Evolutionary conservation across 2,113 vertebrate species (phyloP), one percentile per base, ranked within the genome.

Genomic region (Copsychus sechellarum): DNA sequence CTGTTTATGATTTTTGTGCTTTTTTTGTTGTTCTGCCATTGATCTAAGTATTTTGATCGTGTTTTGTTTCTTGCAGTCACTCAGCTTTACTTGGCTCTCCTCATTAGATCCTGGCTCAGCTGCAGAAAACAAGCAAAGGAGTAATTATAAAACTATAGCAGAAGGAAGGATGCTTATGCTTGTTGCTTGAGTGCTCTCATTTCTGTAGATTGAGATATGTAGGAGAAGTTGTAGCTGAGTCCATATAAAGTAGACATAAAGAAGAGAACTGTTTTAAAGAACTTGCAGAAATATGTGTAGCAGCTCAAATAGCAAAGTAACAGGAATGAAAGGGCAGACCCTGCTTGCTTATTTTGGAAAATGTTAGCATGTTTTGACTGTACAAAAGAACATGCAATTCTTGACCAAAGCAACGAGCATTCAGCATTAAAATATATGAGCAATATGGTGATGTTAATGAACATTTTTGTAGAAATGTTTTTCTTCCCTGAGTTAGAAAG

Each of bases 361-460:
- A 9, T 1, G 1, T 82, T 79, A 69, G 23, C 31, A 14, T 95
- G 24, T 80, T 92, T 85, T 88, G 92, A 38, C 90, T 93, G 36
- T 54, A n/a, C 36, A 36, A 78, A 93, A 81, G 94, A 88, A 86
- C 83, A 66, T 73, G 20, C 50, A 81, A 19, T 89, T 92, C 83
- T 91, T 88, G 71, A 91, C 58, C 25, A 29, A 69, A 65, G 40
- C 50, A 88, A 21, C 33, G 78, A 61, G 15, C 15, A 1, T 80
- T 92, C n/a, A 83, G 28, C n/a, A 50, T 86, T 86, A 60, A 92
- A 82, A 40, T 83, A 72, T 45, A 31, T 28, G 82, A 83, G 86
- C 8, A 53, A 23, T 89, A 20, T 31, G 18, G 22, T 73, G 3
- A 12, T 14, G 14, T 13, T 73, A 31, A 48, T 57, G 70, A 86